Evolutionary conservation across 92 coral and sea anemone genomes (phyloP).

Genomic region (Bergia puertoricense): DNA sequence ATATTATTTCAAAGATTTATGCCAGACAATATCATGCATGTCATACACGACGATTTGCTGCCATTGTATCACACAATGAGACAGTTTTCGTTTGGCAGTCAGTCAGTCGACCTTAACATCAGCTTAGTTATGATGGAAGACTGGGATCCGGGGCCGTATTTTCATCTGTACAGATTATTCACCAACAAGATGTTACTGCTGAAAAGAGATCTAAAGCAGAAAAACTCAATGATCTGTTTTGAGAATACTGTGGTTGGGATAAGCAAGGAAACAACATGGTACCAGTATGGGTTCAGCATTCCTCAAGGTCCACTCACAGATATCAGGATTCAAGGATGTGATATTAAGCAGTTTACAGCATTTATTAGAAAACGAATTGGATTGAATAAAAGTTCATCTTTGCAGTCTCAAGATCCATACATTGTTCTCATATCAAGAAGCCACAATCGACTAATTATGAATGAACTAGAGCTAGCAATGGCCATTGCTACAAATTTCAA

Average conservation of each 20-base stretch:
- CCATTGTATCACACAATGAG: constrained; percentile 84
- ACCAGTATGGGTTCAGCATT: constrained; percentile 87
- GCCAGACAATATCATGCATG: constrained; percentile 95
- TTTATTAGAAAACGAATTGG: constrained; percentile 68
- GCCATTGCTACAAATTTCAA: constrained; percentile 76
- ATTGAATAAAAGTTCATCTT: neutral
- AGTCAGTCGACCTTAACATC: constrained; percentile 53
- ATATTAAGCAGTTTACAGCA: constrained; percentile 68
- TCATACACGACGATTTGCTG: constrained; percentile 88
- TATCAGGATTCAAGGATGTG: constrained; percentile 56
- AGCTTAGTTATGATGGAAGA: constrained; percentile 90
- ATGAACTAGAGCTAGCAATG: constrained; percentile 78
- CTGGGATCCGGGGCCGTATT: constrained; percentile 72
- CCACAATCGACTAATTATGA: constrained; percentile 79
- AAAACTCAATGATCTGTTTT: constrained; percentile 74
- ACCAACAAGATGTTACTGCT: constrained; percentile 59
- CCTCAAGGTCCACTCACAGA: constrained; percentile 82
- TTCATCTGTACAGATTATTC: constrained; percentile 76
- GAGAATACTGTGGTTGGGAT: constrained; percentile 81
- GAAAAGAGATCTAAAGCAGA: constrained; percentile 45
- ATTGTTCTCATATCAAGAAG: constrained; percentile 77
- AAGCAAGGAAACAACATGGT: constrained; percentile 93
- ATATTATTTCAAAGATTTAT: constrained; percentile 85
- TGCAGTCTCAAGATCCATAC: neutral
- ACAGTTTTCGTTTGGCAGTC: constrained; percentile 54